These are phyloP conservation scores for Mustelus asterias DNA, from an alignment of 2,113 vertebrate genomes.

Conservation along the genomic window DNA sequence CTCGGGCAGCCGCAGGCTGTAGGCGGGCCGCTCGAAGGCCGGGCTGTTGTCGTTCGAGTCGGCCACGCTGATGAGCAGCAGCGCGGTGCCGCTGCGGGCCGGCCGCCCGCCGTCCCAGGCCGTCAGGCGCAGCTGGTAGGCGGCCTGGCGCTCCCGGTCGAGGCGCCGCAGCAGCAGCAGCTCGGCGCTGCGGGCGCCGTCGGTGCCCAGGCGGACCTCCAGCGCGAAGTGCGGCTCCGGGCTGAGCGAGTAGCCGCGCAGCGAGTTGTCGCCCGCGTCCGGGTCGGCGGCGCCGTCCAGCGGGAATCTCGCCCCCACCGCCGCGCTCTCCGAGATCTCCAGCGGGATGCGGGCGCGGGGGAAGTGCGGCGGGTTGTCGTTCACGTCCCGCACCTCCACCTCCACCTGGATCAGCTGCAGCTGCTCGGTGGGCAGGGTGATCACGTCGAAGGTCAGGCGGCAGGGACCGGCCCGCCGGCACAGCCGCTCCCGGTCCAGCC, in stretches of 20 bases:
- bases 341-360: slow-evolving; percentile 81
- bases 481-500: slow-evolving; percentile 89
- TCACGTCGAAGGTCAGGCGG: slow-evolving; percentile 93
- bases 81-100: slow-evolving; percentile 79
- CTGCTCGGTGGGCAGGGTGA: slow-evolving; percentile 88
- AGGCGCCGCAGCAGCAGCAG: slow-evolving; percentile 81
- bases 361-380: slow-evolving; percentile 91
- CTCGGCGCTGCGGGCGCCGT: slow-evolving; percentile 90
- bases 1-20: slow-evolving; percentile 74
- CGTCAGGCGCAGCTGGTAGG: slow-evolving; percentile 81
- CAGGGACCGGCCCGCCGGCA: slow-evolving; percentile 83
- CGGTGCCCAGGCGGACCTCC: slow-evolving; percentile 80
- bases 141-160: slow-evolving; percentile 77
- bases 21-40: slow-evolving; percentile 74
- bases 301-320: slow-evolving; percentile 84
- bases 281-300: slow-evolving; percentile 86
- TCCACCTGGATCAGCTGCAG: slow-evolving; percentile 94
- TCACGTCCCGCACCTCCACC: slow-evolving; percentile 93
- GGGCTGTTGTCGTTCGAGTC: slow-evolving; percentile 99
- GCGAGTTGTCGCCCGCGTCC: slow-evolving; percentile 86
- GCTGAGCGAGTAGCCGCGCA: slow-evolving; percentile 81
- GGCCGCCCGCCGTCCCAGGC: slow-evolving; percentile 76
- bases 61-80: slow-evolving; percentile 83
- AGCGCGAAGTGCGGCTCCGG: slow-evolving; percentile 83
- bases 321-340: slow-evolving; percentile 90